Evolutionary conservation across 2,888 invertebrate species (phyloP).

Genomic region (Amblyjoppa fuscipennis): DNA sequence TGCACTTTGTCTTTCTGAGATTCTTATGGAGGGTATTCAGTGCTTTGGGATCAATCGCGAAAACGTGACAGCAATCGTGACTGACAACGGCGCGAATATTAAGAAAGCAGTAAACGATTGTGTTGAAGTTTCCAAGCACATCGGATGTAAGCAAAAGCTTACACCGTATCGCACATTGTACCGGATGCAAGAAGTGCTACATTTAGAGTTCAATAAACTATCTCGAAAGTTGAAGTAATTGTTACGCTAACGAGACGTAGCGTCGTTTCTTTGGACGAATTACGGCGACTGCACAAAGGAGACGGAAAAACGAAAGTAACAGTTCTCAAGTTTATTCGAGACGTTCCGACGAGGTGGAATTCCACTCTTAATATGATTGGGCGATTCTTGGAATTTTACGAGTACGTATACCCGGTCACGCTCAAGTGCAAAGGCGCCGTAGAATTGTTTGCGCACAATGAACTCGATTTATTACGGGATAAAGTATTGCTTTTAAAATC

Average conservation of each 20-base stretch:
- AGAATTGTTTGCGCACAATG: conserved; percentile 20
- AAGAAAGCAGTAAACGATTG: conserved; percentile 58
- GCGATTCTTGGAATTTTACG: conserved; percentile 56
- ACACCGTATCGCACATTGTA: conserved; percentile 56
- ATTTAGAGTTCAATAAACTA: conserved; percentile 16
- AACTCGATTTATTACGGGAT: conserved; percentile 28
- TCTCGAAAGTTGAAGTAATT: conserved; percentile 52
- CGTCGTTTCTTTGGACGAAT: conserved; percentile 48
- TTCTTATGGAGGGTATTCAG: neutral
- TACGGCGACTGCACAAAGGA: conserved; percentile 42
- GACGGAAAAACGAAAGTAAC: conserved; percentile 54
- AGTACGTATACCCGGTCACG: conserved; percentile 53
- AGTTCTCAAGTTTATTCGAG: conserved; percentile 51
- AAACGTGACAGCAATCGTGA: conserved; percentile 50
- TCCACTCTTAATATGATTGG: conserved; percentile 61
- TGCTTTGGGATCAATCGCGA: conserved; percentile 18
- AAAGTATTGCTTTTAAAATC: conserved; percentile 26
- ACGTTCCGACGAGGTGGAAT: conserved; percentile 64
- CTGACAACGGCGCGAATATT: conserved; percentile 64
- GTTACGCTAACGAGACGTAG: conserved; percentile 50
- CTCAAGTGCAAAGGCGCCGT: conserved; percentile 27
- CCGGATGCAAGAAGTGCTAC: conserved; percentile 47
- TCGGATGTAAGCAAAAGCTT: conserved; percentile 55
- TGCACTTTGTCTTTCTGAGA: conserved; percentile 36
- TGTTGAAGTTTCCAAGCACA: conserved; percentile 56